Evolutionary conservation across 2,113 vertebrate species (phyloP).

Genomic region (Microtus pennsylvanicus): DNA sequence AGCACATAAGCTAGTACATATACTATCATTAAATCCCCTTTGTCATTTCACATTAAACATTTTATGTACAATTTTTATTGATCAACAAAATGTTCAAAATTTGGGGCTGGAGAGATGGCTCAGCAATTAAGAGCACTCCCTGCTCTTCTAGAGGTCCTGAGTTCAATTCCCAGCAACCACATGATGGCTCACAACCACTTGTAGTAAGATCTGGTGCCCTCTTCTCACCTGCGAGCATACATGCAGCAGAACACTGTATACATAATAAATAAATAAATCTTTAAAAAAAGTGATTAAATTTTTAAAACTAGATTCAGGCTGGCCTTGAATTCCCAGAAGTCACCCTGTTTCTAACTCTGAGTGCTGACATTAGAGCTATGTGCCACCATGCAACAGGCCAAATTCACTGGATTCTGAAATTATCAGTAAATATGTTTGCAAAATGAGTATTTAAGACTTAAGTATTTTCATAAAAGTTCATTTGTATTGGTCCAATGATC

Average conservation of each 20-base stretch:
- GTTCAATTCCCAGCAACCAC: no score
- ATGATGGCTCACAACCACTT: no score
- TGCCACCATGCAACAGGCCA: background rate
- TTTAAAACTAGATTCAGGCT: no score
- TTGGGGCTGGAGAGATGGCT: background rate
- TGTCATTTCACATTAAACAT: background rate
- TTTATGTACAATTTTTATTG: background rate
- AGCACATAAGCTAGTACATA: background rate
- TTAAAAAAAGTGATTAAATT: no score
- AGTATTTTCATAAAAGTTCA: background rate
- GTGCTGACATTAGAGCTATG: background rate
- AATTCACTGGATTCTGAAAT: background rate
- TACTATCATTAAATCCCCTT: background rate
- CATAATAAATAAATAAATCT: no score
- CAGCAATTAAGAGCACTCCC: no score
- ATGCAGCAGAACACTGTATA: no score
- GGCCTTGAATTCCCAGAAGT: no score
- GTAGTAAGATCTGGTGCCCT: no score
- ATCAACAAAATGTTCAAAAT: conserved; percentile 2
- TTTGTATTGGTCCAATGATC: background rate
- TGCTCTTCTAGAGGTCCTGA: no score
- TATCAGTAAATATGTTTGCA: background rate
- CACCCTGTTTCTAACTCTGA: background rate
- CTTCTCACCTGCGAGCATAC: no score
- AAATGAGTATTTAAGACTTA: conserved; percentile 46